Percentiles rank a stretch among this genome's conserved stretches.
phyloP scores from a whole-genome alignment of 2,113 vertebrate genomes.

The Daubentonia madagascariensis region DNA sequence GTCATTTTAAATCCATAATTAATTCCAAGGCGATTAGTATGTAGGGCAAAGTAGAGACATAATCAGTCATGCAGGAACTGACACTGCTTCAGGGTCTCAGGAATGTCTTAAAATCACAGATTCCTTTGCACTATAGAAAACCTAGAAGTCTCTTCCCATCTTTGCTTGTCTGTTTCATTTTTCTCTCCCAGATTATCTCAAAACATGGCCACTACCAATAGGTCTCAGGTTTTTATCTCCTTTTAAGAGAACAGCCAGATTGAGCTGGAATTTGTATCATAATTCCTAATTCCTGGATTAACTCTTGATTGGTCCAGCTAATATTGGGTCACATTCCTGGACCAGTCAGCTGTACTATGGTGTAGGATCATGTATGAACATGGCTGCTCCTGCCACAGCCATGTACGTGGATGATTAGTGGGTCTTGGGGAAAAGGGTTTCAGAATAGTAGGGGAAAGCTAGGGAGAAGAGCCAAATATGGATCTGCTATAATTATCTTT shows the following conservation, averaged over 20 bases:
- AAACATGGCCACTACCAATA: neutral
- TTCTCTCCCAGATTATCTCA: neutral
- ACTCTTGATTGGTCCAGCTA: neutral
- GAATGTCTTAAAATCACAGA: neutral
- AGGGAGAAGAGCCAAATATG: neutral
- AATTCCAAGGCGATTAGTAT: neutral
- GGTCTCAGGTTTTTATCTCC: neutral
- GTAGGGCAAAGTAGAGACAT: neutral
- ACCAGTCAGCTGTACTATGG: neutral
- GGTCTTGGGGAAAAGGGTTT: neutral
- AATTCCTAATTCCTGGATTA: neutral
- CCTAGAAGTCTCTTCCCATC: neutral
- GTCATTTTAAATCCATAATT: neutral
- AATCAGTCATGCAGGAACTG: neutral
- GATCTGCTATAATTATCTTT: neutral
- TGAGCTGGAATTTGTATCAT: neutral
- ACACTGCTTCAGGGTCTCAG: neutral
- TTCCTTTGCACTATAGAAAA: neutral
- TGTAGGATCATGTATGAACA: fast-evolving
- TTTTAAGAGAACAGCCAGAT: neutral
- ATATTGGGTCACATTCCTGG: neutral
- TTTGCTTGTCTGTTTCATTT: neutral
- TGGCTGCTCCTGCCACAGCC: neutral
- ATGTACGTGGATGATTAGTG: neutral
- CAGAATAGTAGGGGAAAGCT: neutral